Conservation (phyloP, 1,140 invertebrate species). For the Physella acuta region DNA sequence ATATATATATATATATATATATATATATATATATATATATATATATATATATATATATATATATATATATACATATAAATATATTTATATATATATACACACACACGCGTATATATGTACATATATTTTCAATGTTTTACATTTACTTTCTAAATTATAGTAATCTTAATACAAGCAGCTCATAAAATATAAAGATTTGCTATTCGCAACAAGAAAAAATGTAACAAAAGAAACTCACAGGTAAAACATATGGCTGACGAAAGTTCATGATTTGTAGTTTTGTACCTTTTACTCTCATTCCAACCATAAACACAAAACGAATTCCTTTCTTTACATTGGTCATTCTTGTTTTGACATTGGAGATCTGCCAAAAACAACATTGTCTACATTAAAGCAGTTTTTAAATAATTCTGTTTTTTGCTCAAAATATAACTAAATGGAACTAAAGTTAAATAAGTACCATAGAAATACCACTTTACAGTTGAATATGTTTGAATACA, state of each 20-base stretch:
- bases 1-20: too few species aligned
- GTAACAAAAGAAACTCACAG: conserved; percentile 20
- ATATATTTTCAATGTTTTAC: background rate
- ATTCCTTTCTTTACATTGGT: background rate
- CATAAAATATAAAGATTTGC: too few species aligned
- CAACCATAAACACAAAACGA: conserved; percentile 32
- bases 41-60: too few species aligned
- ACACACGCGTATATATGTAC: background rate
- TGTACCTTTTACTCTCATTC: conserved; percentile 24
- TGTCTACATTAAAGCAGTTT: too few species aligned
- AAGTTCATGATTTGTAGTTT: conserved; percentile 36
- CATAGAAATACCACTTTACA: too few species aligned
- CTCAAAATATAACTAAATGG: background rate
- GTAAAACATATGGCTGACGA: conserved; percentile 30
- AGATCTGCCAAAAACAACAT: background rate
- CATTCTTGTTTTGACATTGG: conserved; percentile 9
- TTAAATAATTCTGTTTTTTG: too few species aligned
- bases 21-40: too few species aligned
- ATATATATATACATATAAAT: too few species aligned
- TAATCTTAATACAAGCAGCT: background rate
- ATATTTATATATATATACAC: background rate
- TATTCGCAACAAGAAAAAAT: too few species aligned
- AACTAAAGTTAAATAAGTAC: background rate
- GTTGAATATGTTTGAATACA: too few species aligned
- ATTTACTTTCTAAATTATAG: background rate